Percentiles rank a stretch among this genome's conserved stretches.
Evolutionary conservation across 2,113 vertebrate species (phyloP).

Genomic region (Odontesthes bonariensis): DNA sequence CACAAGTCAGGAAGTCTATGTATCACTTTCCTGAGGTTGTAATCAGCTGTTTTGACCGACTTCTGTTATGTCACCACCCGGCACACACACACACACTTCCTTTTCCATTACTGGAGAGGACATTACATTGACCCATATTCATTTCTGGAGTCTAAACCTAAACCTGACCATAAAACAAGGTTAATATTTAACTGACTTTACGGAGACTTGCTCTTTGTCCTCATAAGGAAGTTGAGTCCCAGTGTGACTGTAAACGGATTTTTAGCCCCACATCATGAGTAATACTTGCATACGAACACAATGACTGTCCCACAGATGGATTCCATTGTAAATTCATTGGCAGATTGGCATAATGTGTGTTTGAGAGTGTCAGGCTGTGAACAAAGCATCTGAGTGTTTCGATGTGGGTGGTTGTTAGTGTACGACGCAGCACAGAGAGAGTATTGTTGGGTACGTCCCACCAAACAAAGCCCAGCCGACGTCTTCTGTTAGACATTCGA

Average conservation of each 20-base stretch:
- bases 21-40: constrained; percentile 36
- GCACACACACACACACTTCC: constrained; percentile 3
- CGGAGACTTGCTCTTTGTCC: not conserved
- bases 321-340: constrained; percentile 66
- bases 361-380: constrained; percentile 55
- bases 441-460: constrained; percentile 28
- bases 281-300: constrained; percentile 1
- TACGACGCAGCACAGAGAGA: constrained; percentile 27
- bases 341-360: constrained; percentile 51
- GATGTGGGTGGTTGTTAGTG: constrained; percentile 6
- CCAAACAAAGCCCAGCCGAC: not conserved
- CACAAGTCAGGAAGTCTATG: too few relatives aligned
- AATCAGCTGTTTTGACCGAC: constrained; percentile 60
- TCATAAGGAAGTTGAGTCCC: not conserved
- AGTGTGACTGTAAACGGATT: not conserved
- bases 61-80: constrained; percentile 31
- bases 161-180: not conserved
- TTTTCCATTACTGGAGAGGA: not conserved
- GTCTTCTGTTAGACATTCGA: not conserved
- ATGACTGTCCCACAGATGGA: constrained; percentile 31
- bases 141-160: not conserved
- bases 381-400: constrained; percentile 50
- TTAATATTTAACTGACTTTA: too few relatives aligned
- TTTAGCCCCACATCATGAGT: not conserved
- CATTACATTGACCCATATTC: not conserved